A percentile compares a stretch with the other conserved stretches of the same genome.
These are phyloP conservation scores for Merluccius polli DNA, from an alignment of 2,797 vertebrate species.

Conservation along the genomic window DNA sequence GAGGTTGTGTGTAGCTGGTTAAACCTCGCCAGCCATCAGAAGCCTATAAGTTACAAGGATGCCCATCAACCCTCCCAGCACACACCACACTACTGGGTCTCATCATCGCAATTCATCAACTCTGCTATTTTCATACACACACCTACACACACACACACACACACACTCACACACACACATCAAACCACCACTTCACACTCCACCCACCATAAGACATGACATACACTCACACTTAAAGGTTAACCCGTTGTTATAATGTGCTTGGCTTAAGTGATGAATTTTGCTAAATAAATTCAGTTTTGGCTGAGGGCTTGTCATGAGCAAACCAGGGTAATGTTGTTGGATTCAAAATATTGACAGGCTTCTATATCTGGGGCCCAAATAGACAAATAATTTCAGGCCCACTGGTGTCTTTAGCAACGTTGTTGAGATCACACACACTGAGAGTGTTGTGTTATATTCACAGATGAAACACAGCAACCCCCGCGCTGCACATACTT, in stretches of 20 bases:
- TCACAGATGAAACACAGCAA: neutral
- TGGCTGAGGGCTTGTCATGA: neutral
- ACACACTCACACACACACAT: neutral
- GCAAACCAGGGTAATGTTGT: neutral
- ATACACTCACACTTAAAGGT: neutral
- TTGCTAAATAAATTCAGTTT: neutral
- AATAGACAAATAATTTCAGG: neutral
- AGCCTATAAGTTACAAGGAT: too few species aligned
- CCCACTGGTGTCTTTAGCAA: neutral
- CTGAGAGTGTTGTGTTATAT: neutral
- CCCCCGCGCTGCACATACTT: constrained; percentile 11
- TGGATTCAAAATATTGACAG: neutral
- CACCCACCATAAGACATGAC: neutral
- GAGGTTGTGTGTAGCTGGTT: neutral
- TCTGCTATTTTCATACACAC: neutral
- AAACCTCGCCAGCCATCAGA: too few species aligned
- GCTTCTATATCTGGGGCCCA: neutral
- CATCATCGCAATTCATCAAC: neutral
- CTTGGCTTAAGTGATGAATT: neutral
- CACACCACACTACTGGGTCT: too few species aligned
- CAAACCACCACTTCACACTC: neutral
- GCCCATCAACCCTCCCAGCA: too few species aligned
- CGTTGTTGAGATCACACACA: constrained; percentile 13
- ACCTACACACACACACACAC: neutral
- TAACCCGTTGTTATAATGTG: neutral